These are phyloP conservation scores for Diaperis boleti DNA, from an alignment of 2,888 invertebrate species.

Conservation along the genomic window DNA sequence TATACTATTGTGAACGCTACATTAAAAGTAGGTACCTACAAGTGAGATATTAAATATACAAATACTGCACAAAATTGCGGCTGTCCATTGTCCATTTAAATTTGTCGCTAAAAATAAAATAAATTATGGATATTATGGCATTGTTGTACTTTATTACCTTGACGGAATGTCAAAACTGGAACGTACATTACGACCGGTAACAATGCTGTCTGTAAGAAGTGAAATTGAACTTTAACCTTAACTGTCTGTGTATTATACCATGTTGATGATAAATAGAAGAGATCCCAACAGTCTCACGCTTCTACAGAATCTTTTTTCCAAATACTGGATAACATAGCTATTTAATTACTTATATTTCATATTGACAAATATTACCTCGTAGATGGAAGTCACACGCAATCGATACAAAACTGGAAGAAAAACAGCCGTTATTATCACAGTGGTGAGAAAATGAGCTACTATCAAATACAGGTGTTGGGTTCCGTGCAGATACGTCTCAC, in stretches of 20 bases:
- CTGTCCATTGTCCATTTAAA: constrained; percentile 82
- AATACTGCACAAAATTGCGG: constrained; percentile 84
- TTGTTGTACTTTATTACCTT: constrained; percentile 45
- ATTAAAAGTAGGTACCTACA: constrained; percentile 66
- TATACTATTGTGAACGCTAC: neutral
- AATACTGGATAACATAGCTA: constrained; percentile 70
- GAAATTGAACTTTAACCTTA: neutral
- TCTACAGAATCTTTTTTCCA: constrained; percentile 78
- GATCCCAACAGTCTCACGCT: constrained; percentile 79
- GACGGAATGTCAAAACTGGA: constrained; percentile 55
- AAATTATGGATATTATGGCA: constrained; percentile 29
- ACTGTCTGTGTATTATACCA: constrained; percentile 69
- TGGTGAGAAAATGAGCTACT: constrained; percentile 74
- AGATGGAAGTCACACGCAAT: constrained; percentile 81
- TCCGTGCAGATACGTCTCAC: constrained; percentile 81
- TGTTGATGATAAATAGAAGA: constrained; percentile 75
- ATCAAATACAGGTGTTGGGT: constrained; percentile 77
- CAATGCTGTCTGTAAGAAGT: constrained; percentile 72
- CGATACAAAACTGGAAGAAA: constrained; percentile 80
- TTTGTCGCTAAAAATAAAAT: constrained; percentile 77
- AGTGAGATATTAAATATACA: constrained; percentile 90
- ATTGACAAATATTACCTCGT: no score
- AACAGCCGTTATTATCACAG: constrained; percentile 73
- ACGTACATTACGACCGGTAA: constrained; percentile 79
- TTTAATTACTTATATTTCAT: neutral